A percentile compares a stretch with the other conserved stretches of the same genome.
Evolutionary conservation across 2,797 vertebrate genomes (phyloP).

Genomic region (Buphagus erythrorhynchus): DNA sequence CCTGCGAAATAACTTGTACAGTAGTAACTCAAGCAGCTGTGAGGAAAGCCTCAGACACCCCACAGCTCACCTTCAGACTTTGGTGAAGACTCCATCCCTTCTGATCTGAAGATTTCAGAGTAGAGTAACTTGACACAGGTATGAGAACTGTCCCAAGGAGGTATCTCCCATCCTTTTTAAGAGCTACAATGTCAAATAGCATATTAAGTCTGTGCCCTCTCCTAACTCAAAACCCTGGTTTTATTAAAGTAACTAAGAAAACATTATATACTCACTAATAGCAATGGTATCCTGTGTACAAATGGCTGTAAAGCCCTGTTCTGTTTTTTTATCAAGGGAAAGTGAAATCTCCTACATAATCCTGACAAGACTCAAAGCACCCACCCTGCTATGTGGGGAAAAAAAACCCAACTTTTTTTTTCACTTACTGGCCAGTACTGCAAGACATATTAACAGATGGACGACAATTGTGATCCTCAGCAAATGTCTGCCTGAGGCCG

Average conservation of each 20-base stretch:
- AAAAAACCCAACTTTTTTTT: rapidly evolving
- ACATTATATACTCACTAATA: background rate
- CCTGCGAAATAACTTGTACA: background rate
- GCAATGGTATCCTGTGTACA: background rate
- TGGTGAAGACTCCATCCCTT: background rate
- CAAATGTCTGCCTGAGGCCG: background rate
- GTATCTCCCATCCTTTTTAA: background rate
- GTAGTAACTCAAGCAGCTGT: background rate
- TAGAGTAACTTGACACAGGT: background rate
- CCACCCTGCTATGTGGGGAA: background rate
- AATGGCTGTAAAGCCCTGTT: background rate
- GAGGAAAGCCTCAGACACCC: background rate
- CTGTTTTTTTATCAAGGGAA: background rate
- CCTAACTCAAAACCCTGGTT: background rate
- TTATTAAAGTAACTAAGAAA: background rate
- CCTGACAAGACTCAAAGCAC: background rate
- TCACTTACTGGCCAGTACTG: background rate
- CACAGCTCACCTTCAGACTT: background rate
- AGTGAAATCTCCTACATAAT: background rate
- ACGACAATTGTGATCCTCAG: background rate
- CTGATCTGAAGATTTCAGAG: background rate
- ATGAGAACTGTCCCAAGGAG: background rate
- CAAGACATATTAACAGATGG: background rate
- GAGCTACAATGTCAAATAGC: background rate
- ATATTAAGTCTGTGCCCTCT: background rate